Evolutionary conservation across 2,113 vertebrate genomes (phyloP), one percentile per base, ranked within the genome.

Genomic region (Scomber japonicus): DNA sequence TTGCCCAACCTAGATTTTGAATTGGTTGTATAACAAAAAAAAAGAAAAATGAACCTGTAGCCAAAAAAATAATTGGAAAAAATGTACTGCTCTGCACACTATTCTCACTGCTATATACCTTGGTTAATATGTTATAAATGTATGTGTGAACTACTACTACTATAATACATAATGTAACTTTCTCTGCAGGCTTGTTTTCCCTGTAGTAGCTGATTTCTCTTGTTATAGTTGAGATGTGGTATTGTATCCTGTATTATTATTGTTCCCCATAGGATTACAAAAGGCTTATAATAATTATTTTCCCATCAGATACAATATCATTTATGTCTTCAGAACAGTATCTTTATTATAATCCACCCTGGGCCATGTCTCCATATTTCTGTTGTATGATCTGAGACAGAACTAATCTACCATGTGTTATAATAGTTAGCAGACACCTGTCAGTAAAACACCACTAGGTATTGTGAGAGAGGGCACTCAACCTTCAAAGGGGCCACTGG

Each of bases 341-440:
- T 73, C 54, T 54, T 81, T 67, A 49, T 76, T 61, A 75, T 57
- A 65, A 64, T 35, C 24, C 27, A 48, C 21, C 7, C 66, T 45
- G 12, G 30, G 40, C n/a, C 62, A 9, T 45, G n/a, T 31, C 14
- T 72, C 17, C 72, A 15, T 60, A 46, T 71, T 78, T 59, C 19
- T 15, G 54, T 44, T 64, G 65, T 8, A 62, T 74, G 60, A 66
- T 50, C 54, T 7, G 65, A 65, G 56, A 27, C 60, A 8, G 59
- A 66, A 67, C 77, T 24, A 71, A 82, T 82, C 48, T 60, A 55
- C 70, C 86, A 87, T 88, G 80, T 91, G 86, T 73, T 88, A 45
- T 81, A 85, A 83, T 71, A 70, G 80, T 90, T 83, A 89, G 77
- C 84, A 84, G 85, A 79, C 80, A 87, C 84, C 91, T 93, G 90